Evolutionary conservation across 2,888 invertebrate species (phyloP), one percentile per base, ranked within the genome.

Genomic region (Eupithecia vulgata): DNA sequence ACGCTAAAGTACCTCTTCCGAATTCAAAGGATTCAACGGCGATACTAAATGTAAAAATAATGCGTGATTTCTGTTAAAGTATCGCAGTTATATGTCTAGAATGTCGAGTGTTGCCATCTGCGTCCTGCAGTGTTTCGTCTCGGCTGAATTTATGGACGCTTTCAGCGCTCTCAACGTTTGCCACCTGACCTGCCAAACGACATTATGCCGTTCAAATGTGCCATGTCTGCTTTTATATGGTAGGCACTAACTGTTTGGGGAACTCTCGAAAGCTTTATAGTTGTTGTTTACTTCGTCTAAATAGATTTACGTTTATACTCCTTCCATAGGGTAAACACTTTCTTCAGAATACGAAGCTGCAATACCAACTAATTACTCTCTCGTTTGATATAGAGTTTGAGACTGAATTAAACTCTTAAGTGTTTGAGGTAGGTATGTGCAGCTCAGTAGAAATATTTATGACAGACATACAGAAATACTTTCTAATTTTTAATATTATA

Each of bases 141-240:
- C 87, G 85, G 84, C 88, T 85, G 89, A 93, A 94, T 93, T 94
- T 94, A 93, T 93, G 93, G 91, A 91, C 86, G 91, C 91, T 91
- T 90, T 92, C 88, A 91, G 87, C 85, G 90, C 92, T 93, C 89
- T 91, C 90, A 92, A 87, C 92, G 89, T 89, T 88, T 90, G 92
- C 92, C 92, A 93, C 92, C 94, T 94, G 93, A 93, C 94, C 93
- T 92, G 87, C 83, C 86, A 81, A 86, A 89, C 87, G 88, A 89
- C 90, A 88, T 90, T 92, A 89, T 84, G 84, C 87, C 83, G 89
- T 90, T 91, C 91, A 91, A 91, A 92, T 91, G 88, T 86, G 82
- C 84, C 84, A 72, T 88, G 84, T 88, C 88, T 87, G 84, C 88
- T 87, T 91, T 89, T 91, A 90, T 90, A 88, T 88, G 86, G 85